phyloP scores from a whole-genome alignment of 2,113 vertebrate species.

The Gyps fulvus region DNA sequence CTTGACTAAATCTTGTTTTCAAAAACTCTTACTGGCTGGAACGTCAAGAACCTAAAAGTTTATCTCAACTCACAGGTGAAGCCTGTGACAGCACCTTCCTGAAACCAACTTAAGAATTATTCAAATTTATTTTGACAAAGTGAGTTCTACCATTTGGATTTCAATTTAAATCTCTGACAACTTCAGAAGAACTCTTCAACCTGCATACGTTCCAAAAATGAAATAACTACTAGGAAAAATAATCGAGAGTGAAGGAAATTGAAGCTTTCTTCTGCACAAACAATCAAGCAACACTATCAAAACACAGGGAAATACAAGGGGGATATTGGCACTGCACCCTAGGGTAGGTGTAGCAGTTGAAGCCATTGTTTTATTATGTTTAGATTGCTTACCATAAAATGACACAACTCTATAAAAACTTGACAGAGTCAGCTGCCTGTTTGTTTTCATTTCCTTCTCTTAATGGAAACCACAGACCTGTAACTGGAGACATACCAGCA shows the following conservation, averaged over 20 bases:
- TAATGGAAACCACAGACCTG: not conserved
- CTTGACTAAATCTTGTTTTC: not conserved
- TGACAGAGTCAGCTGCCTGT: not conserved
- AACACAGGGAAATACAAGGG: not conserved
- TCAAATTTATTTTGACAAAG: not conserved
- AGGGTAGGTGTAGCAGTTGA: not conserved
- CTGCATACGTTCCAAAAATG: not conserved
- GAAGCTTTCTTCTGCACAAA: not conserved
- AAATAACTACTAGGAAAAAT: not conserved
- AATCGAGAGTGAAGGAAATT: not conserved
- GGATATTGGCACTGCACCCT: not conserved
- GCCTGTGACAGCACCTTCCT: not conserved
- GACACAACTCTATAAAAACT: not conserved
- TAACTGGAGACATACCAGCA: not conserved
- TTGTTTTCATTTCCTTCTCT: not conserved
- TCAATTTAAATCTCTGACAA: not conserved
- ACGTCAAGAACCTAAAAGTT: not conserved
- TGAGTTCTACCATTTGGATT: not conserved
- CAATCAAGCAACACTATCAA: not conserved
- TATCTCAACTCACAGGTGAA: not conserved
- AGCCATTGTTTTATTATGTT: not conserved
- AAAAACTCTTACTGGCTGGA: not conserved
- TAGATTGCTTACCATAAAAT: not conserved
- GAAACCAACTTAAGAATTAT: not conserved
- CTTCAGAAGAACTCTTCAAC: accelerated